Evolutionary conservation across 2,797 vertebrate species (phyloP), one percentile per base, ranked within the genome.

Genomic region (Percopsis omiscomaycus): DNA sequence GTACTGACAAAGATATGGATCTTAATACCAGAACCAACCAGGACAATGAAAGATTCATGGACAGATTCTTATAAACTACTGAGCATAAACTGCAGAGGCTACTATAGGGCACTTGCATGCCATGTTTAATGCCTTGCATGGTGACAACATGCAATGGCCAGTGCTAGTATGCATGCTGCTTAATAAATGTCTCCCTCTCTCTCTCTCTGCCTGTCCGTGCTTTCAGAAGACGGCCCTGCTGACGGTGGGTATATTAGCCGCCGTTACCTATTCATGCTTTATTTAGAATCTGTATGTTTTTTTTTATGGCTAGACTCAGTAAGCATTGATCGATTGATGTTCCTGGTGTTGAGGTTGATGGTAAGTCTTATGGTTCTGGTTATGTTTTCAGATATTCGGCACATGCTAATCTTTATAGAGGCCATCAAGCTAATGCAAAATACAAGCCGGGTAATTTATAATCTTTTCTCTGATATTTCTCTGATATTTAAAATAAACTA

Each of bases 141-240:
- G 91, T 86, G 80, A 92, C 91, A 81, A 94, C 96, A 98, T 98
- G 96, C 97, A 96, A 93, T 66, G 95, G 96, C 95, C 92, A 89
- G 93, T 94, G 93, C 91, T 88, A 93, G 94, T 96, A 94, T 98
- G 97, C 97, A 98, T 98, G 97, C 96, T 92, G 94, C 96, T 98
- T 97, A 98, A 96, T 95, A 92, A 96, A 95, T 98, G 94, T 98
- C 93, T 98, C 93, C 93, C 96, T 95, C 94, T 98, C 94, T 98
- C 92, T 98, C 93, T 96, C 94, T 95, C 90, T 96, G 93, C 94
- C 92, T 94, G 93, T 94, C 92, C 89, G 93, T 95, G 95, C 95
- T 95, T 94, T 93, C 96, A 98, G 97, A 98, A 95, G 97, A 98
- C 94, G 92, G 87, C 94, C 89, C 94, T 91, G 92, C 91, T 69